Evolutionary conservation across 2,797 vertebrate species (phyloP).

Genomic region (Oceanodroma leucorhoa): DNA sequence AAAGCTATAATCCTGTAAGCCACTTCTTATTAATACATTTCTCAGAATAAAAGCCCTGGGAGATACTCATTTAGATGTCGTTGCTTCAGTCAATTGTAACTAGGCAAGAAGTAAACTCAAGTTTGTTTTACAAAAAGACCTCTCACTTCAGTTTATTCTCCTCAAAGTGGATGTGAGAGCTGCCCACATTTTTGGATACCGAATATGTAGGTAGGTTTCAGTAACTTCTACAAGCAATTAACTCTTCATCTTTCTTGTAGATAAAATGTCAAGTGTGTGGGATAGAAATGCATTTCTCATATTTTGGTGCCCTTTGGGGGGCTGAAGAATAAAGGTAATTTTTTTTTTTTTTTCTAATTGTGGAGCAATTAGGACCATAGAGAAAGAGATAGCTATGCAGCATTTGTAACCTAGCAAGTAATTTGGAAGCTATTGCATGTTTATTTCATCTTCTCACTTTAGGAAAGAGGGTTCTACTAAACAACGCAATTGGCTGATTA

Average conservation of each 20-base stretch:
- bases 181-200: background rate
- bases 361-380: background rate
- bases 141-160: background rate
- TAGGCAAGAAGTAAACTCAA: background rate
- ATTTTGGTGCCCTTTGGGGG: background rate
- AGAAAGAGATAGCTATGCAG: background rate
- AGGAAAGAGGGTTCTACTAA: background rate
- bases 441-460: background rate
- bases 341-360: no score
- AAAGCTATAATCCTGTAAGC: background rate
- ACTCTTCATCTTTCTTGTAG: background rate
- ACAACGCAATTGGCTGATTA: background rate
- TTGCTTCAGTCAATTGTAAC: background rate
- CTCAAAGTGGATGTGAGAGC: background rate
- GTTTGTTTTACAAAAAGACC: background rate
- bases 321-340: background rate
- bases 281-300: background rate
- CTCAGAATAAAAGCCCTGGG: background rate
- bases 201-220: background rate
- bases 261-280: background rate
- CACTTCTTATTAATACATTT: background rate
- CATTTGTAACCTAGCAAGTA: background rate
- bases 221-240: background rate
- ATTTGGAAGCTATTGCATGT: background rate
- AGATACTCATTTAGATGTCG: background rate